Evolutionary conservation across 2,888 invertebrate genomes (phyloP), one percentile per base, ranked within the genome.

Genomic region (Hydroisotoma schaefferi): DNA sequence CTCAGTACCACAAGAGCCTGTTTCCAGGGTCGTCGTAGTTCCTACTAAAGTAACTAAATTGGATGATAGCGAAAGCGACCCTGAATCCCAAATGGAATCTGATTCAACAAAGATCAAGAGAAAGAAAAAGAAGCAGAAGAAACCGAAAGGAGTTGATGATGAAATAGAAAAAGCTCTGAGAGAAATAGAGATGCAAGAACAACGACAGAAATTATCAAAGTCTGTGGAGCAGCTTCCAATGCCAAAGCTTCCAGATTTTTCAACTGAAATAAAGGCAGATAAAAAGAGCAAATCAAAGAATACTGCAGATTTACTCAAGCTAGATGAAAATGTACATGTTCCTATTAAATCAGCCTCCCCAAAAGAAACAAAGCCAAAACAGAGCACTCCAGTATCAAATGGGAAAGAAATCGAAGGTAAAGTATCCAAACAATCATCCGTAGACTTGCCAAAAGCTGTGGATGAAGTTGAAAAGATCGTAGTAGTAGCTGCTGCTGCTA

Each of bases 91-190:
- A 28, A 55, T 58, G 22, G 53, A n/a, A 5, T 49, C 57, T 23
- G 43, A 55, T 15, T 10, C 46, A 1, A 28, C 15, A 18, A 52
- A 46, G n/a, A 28, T 20, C 2, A 63, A 55, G 18, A 40, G 56
- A 29, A 68, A 63, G 44, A 68, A 62, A 55, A 65, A 62, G 55
- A 67, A 63, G 52, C 65, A 68, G 38, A 22, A 44, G 2, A 62
- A 64, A 38, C 61, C 65, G 15, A 40, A 51, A n/a, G 54, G 55
- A 43, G 63, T 54, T 20, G 65, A 61, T 40, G 61, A 70, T 49
- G 70, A 70, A 26, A 64, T 70, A 28, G 70, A 67, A 54, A 51
- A 40, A 26, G 70, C 70, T 20, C 48, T 71, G 3, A 44, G 58
- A 38, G 71, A 71, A 55, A 69, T 71, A 25, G 67, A 67, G 29